These are phyloP conservation scores for Chromoteleia sp. DNA, from an alignment of 2,888 invertebrate genomes.

Conservation along the genomic window DNA sequence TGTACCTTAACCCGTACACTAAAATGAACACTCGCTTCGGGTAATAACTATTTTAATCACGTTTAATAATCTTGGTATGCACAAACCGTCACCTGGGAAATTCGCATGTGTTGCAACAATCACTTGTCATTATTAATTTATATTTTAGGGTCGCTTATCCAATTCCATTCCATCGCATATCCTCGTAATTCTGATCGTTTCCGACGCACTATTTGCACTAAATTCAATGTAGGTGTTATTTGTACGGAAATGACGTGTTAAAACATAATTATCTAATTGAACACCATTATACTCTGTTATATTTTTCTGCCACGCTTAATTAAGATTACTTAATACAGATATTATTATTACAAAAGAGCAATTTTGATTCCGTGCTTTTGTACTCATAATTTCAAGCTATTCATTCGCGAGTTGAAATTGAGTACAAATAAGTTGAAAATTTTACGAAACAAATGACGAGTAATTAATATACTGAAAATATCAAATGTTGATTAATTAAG, in stretches of 20 bases:
- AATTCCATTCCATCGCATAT: constrained; percentile 45
- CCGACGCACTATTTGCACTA: constrained; percentile 49
- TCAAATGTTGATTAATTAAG: no score
- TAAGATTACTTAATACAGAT: no score
- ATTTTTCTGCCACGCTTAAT: neutral
- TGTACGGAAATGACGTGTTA: constrained; percentile 42
- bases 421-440: no score
- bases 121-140: constrained; percentile 66
- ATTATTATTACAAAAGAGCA: no score
- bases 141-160: constrained; percentile 61
- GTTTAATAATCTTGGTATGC: constrained; percentile 62
- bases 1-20: constrained; percentile 29
- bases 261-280: constrained; percentile 43
- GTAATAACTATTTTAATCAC: constrained; percentile 62
- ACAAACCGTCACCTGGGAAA: constrained; percentile 64
- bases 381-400: no score
- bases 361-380: no score
- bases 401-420: no score
- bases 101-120: constrained; percentile 62
- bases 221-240: constrained; percentile 41
- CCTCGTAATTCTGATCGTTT: constrained; percentile 59
- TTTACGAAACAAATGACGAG: no score
- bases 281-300: neutral
- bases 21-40: constrained; percentile 44
- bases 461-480: no score